These are phyloP conservation scores for Stenoptilia bipunctidactyla DNA, from an alignment of 2,888 invertebrate species.

Conservation along the genomic window DNA sequence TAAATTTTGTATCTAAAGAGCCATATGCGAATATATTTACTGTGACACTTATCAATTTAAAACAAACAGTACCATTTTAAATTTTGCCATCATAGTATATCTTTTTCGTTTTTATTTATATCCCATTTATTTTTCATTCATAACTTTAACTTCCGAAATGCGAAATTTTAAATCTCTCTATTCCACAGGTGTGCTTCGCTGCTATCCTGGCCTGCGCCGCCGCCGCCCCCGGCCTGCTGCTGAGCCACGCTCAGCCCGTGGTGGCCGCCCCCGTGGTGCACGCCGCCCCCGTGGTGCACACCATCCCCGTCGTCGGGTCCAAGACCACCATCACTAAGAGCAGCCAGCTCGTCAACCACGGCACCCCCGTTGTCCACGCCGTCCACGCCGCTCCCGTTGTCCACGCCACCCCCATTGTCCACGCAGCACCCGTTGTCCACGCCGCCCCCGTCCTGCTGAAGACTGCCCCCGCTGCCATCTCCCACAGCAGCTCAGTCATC, in stretches of 20 bases:
- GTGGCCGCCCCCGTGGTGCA: slow-evolving; percentile 44
- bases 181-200: slow-evolving; percentile 54
- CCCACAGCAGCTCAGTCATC: slow-evolving; percentile 17
- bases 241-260: slow-evolving; percentile 38
- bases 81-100: too few relatives aligned
- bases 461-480: slow-evolving; percentile 18
- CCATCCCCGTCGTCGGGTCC: slow-evolving; percentile 31
- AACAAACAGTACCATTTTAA: too few relatives aligned
- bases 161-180: background rate
- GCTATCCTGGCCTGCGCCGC: slow-evolving; percentile 63
- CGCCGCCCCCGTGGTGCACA: slow-evolving; percentile 35
- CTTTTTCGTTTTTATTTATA: too few relatives aligned
- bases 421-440: slow-evolving; percentile 28
- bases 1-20: too few relatives aligned
- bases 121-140: too few relatives aligned
- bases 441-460: slow-evolving; percentile 19
- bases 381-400: slow-evolving; percentile 30
- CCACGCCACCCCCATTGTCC: slow-evolving; percentile 26
- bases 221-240: slow-evolving; percentile 51
- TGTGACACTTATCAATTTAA: too few relatives aligned
- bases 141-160: background rate
- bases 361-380: slow-evolving; percentile 41
- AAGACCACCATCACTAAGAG: slow-evolving; percentile 60
- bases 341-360: slow-evolving; percentile 59
- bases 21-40: too few relatives aligned